Conservation (phyloP, 2,113 vertebrate species). For the Ginglymostoma cirratum region DNA sequence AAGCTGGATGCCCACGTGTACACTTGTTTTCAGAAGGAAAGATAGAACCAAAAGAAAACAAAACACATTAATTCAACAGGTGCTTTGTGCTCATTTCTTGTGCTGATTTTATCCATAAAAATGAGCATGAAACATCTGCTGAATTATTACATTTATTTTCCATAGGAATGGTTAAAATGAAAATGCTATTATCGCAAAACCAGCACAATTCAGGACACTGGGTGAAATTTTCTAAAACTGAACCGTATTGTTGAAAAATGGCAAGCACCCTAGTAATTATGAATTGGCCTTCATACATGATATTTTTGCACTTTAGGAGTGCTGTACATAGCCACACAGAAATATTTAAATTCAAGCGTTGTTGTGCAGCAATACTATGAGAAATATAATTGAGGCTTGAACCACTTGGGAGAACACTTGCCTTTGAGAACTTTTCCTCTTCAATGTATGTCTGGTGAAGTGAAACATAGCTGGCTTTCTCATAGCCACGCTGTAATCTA, state of each 20-base stretch:
- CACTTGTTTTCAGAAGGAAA: neutral
- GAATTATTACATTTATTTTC: too few relatives aligned
- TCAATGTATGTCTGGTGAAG: neutral
- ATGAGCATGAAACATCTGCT: too few relatives aligned
- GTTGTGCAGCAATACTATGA: neutral
- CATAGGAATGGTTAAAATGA: neutral
- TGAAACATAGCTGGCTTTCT: neutral
- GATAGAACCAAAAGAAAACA: neutral
- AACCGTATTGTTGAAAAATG: neutral
- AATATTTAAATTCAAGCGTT: neutral
- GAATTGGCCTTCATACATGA: neutral
- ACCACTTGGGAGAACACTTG: neutral
- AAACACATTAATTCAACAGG: neutral
- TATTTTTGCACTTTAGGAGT: neutral
- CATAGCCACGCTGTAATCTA: neutral
- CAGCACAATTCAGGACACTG: neutral
- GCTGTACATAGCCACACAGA: neutral
- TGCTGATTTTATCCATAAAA: too few relatives aligned
- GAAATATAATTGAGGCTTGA: neutral
- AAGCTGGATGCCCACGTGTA: neutral
- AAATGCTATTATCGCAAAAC: neutral
- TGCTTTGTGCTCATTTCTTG: neutral
- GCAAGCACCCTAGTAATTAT: too few relatives aligned
- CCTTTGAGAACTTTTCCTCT: neutral
- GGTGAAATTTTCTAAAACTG: neutral